Conservation (phyloP, 2,888 invertebrate genomes). For the Hirudinaria manillensis region DNA sequence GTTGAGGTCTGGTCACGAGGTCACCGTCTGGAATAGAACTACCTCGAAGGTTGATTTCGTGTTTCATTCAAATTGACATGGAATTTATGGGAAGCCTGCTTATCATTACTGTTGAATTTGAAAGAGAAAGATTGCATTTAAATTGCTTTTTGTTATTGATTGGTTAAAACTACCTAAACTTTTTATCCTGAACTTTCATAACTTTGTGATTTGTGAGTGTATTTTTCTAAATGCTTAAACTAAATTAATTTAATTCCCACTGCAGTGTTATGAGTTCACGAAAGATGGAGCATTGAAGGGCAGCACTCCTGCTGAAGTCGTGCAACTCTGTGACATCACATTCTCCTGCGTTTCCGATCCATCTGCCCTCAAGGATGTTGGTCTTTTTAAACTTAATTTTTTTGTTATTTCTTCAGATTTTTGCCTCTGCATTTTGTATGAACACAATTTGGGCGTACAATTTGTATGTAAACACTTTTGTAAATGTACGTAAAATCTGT, state of each 20-base stretch:
- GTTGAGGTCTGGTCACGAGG: constrained; percentile 83
- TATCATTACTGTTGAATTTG: too few relatives aligned
- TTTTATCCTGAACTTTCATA: too few relatives aligned
- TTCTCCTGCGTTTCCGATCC: constrained; percentile 93
- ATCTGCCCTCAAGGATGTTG: constrained; percentile 84
- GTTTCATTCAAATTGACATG: not conserved
- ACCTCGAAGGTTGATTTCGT: constrained; percentile 72
- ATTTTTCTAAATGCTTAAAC: not conserved
- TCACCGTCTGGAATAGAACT: constrained; percentile 88
- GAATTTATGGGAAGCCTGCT: too few relatives aligned
- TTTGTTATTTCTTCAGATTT: not conserved
- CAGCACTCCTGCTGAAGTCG: constrained; percentile 84
- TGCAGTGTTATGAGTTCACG: constrained; percentile 73
- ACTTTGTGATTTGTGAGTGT: too few relatives aligned
- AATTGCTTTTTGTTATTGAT: too few relatives aligned
- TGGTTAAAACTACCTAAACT: too few relatives aligned
- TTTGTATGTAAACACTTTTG: not conserved
- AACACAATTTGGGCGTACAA: not conserved
- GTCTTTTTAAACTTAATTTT: constrained; percentile 40
- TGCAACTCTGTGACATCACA: constrained; percentile 82
- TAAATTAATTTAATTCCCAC: not conserved
- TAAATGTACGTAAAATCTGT: too few relatives aligned
- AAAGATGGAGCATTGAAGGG: constrained; percentile 79
- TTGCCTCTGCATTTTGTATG: not conserved
- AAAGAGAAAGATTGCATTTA: too few relatives aligned